phyloP scores from a whole-genome alignment of 2,797 vertebrate species.

The Acanthurus tractus region DNA sequence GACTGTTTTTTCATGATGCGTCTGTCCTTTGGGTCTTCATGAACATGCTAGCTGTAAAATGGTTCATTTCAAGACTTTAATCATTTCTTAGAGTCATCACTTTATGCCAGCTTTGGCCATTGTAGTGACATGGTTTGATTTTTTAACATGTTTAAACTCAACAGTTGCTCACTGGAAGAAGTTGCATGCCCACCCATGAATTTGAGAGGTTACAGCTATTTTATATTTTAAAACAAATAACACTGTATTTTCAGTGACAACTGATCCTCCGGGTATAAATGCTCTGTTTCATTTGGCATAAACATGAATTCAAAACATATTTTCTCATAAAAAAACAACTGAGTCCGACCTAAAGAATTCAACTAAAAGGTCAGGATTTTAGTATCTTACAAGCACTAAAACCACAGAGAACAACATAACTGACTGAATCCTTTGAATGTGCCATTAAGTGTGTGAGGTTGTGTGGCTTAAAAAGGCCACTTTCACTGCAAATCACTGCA shows the following conservation, averaged over 20 bases:
- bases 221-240: neutral
- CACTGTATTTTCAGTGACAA: neutral
- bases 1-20: neutral
- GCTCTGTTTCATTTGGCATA: neutral
- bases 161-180: neutral
- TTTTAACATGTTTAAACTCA: neutral
- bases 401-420: neutral
- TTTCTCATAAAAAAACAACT: neutral
- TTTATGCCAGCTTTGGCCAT: neutral
- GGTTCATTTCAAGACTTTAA: neutral
- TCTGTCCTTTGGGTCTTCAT: neutral
- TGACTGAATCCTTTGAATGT: neutral
- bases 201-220: neutral
- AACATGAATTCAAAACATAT: neutral
- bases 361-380: neutral
- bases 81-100: neutral
- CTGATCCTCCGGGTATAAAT: neutral
- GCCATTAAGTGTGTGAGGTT: neutral
- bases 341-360: neutral
- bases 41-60: neutral
- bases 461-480: neutral
- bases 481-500: slow-evolving; percentile 41
- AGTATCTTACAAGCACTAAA: neutral
- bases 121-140: neutral
- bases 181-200: neutral